Percentiles rank a stretch among this genome's conserved stretches.
These are phyloP conservation scores for Pterocles burchelli DNA, from an alignment of 2,113 vertebrate genomes.

Conservation along the genomic window DNA sequence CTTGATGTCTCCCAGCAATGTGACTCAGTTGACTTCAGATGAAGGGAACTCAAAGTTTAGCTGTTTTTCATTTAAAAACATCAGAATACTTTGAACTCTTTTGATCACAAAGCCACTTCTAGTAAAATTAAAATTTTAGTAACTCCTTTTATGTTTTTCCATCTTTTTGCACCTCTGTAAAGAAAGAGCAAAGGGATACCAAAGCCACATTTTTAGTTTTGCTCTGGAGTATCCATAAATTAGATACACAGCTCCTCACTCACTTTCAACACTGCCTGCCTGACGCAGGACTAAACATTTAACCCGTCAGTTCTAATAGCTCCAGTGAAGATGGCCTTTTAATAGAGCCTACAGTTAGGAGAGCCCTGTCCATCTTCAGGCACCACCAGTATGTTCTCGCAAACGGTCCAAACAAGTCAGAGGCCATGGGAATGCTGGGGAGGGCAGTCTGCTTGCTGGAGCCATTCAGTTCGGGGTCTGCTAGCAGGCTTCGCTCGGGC, in stretches of 20 bases:
- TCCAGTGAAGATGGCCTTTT: not conserved
- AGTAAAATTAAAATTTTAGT: not conserved
- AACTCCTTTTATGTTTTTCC: not conserved
- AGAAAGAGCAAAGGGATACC: not conserved
- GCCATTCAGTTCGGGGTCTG: not conserved
- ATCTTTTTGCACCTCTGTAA: not conserved
- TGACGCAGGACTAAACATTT: not conserved
- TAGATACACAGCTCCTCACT: not conserved
- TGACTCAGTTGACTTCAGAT: not conserved
- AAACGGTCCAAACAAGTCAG: not conserved
- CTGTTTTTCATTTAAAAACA: not conserved
- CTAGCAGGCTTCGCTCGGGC: not conserved
- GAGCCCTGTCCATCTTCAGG: not conserved
- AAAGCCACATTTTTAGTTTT: not conserved
- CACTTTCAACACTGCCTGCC: accelerated
- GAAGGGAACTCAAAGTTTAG: not conserved
- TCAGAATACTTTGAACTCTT: not conserved
- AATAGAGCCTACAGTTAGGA: not conserved
- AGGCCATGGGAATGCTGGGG: constrained; percentile 1
- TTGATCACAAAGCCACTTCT: not conserved
- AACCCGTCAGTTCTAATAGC: not conserved
- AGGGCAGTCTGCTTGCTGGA: not conserved
- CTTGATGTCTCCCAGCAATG: not conserved
- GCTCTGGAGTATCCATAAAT: not conserved
- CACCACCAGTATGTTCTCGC: accelerated